Conservation (phyloP, 2,797 vertebrate species). For the Molossus alvarezi region DNA sequence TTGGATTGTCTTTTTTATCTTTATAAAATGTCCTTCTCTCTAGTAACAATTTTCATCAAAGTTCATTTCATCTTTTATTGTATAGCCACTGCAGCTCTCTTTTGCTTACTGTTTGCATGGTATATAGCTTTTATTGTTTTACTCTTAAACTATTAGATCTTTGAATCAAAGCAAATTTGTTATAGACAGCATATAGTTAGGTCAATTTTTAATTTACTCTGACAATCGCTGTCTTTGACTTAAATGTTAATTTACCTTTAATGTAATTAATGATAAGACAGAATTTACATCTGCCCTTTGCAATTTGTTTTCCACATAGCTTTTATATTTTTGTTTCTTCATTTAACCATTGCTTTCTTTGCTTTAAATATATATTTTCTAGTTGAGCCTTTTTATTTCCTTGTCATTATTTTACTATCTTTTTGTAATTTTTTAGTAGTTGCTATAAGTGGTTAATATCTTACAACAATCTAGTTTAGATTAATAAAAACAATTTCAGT, state of each 20-base stretch:
- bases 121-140: neutral
- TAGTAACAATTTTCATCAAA: neutral
- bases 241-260: neutral
- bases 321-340: neutral
- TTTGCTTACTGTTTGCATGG: neutral
- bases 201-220: neutral
- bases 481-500: slow-evolving; percentile 16
- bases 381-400: neutral
- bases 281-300: neutral
- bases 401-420: neutral
- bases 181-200: neutral
- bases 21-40: slow-evolving; percentile 11
- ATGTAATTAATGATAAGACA: neutral
- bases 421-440: slow-evolving; percentile 33
- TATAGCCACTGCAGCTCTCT: neutral
- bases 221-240: neutral
- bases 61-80: neutral
- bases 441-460: neutral
- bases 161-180: neutral
- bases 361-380: neutral
- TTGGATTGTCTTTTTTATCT: neutral
- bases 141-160: slow-evolving; percentile 1
- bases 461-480: neutral
- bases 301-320: neutral
- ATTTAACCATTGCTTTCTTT: neutral